These are phyloP conservation scores for Meta bourneti DNA, from an alignment of 2,888 invertebrate species.

Conservation along the genomic window DNA sequence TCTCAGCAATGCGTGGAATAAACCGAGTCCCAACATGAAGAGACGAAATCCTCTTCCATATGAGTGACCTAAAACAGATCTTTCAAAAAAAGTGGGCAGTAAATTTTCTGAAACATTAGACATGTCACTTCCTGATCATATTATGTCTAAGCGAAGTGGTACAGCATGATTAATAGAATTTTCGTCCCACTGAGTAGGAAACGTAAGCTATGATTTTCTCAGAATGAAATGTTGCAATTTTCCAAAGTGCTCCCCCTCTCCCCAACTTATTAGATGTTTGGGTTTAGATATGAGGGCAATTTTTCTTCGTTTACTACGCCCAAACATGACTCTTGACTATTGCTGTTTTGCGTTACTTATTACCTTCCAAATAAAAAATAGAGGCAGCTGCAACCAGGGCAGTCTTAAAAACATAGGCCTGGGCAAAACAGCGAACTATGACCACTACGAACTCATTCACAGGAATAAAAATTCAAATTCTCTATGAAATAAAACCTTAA, in stretches of 20 bases:
- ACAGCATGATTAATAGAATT: slow-evolving; percentile 21
- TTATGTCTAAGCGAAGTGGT: neutral
- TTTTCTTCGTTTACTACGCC: slow-evolving; percentile 5
- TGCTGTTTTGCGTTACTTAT: too few species aligned
- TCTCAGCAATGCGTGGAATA: too few species aligned
- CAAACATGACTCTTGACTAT: neutral
- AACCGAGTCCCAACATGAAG: too few species aligned
- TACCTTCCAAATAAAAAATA: too few species aligned
- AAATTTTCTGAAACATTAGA: neutral
- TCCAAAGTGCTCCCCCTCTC: slow-evolving; percentile 26
- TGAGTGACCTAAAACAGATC: too few species aligned
- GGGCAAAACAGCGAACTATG: too few species aligned
- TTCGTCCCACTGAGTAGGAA: neutral
- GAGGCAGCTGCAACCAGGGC: too few species aligned
- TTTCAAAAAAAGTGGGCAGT: neutral
- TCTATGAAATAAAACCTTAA: too few species aligned
- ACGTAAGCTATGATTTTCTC: slow-evolving; percentile 18
- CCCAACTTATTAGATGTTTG: neutral
- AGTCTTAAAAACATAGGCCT: too few species aligned
- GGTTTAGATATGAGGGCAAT: neutral
- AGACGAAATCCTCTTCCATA: too few species aligned
- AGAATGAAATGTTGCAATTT: slow-evolving; percentile 46
- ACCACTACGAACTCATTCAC: too few species aligned
- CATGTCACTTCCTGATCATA: neutral
- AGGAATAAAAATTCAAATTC: too few species aligned